Evolutionary conservation across 1,140 invertebrate species (phyloP), one percentile per base, ranked within the genome.

Genomic region (Batillaria attramentaria): DNA sequence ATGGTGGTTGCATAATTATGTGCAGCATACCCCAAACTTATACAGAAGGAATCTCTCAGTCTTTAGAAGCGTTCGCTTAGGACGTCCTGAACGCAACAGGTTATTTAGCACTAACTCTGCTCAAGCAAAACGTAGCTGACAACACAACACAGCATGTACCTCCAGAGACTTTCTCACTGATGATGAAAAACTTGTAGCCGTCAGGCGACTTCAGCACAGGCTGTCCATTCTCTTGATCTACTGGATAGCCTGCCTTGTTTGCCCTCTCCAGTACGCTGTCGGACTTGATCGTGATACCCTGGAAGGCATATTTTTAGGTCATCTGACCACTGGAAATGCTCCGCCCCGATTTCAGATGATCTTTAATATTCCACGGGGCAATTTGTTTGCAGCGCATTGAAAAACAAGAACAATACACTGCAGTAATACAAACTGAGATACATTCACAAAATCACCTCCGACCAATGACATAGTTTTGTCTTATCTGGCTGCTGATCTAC

Each of bases 151-250:
- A 62, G 33, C 0, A n/a, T 62, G n/a, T 57, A 87, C 87, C 87
- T 79, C 83, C 83, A 82, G 86, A 28, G 93, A 93, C 86, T 57
- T 93, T 90, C 89, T 96, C 94, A 87, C 96, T 93, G 68, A 95
- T 90, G 46, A 98, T 92, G 83, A 92, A 94, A 91, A 97, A 98
- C 86, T 94, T 95, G 89, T 98, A 98, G 33, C 97, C 97, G 89
- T 96, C 97, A 62, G 97, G 97, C 73, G 97, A 95, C 87, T 94
- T 92, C 10, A 97, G 77, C 87, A 93, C 87, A 82, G 90, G 90
- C 80, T 87, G 84, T 37, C 93, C 93, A 90, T 93, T 91, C 81
- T 94, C 93, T 83, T 94, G 92, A 75, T 92, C 90, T 0, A 94
- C 83, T 8, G 95, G 94, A 93, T 95, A 96, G 57, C 93, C 93